Evolutionary conservation across 2,888 invertebrate species (phyloP), one percentile per base, ranked within the genome.

Genomic region (Alcis repandata): DNA sequence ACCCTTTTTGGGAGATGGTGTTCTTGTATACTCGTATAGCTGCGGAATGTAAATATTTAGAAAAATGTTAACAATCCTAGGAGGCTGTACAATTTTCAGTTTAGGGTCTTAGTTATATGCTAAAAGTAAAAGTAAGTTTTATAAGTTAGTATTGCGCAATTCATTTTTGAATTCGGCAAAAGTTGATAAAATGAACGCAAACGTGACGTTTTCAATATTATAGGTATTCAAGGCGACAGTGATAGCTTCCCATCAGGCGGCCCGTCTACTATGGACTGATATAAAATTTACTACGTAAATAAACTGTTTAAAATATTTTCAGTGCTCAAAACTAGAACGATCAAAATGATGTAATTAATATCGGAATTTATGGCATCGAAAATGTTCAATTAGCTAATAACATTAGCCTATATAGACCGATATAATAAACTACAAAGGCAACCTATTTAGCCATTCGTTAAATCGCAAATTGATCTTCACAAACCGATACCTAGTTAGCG

Each of bases 1-100:
- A 61, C 76, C 79, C 78, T 80, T 83, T 82, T 74, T 73, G 73
- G 73, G 78, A 68, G 61, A 69, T 71, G 67, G 66, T 67, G 64
- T 64, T 61, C 60, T 67, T 36, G 53, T 70, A 17, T 22, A 48
- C 62, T 51, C 59, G 68, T 61, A 59, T 11, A 57, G 19, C 51
- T 45, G 52, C 11, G 41, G 43, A 9, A 59, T 41, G 46, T 46
- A 45, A 56, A 65, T 60, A 51, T 57, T 57, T 52, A 45, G 57
- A 40, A 51, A 17, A 43, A 43, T 43, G 56, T 57, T 17, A 22
- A 51, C 33, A 27, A 46, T 32, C 10, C 33, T 4, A 49, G 33
- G 41, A 40, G 43, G 41, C 19, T 38, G 20, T 13, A 38, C 1
- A 19, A 52, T 19, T 36, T 38, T 7, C 22, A 38, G 51, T 17